Evolutionary conservation across 2,888 invertebrate genomes (phyloP).

Genomic region (Phengaris arion): DNA sequence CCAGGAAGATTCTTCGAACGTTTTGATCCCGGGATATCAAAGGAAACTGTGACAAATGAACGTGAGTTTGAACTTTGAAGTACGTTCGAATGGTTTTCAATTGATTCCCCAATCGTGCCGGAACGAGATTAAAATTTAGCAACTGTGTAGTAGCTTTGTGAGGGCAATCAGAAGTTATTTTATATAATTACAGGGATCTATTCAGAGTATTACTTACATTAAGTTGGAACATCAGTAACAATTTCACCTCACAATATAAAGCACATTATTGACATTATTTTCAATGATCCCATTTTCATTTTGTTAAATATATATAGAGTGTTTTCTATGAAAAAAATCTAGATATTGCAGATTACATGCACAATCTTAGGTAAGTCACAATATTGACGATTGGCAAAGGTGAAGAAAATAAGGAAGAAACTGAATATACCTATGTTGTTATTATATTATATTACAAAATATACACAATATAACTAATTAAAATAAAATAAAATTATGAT

Average conservation of each 20-base stretch:
- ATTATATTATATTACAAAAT: too few species aligned
- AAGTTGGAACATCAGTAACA: conserved; percentile 2
- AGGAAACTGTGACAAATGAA: conserved; percentile 68
- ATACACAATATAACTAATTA: too few species aligned
- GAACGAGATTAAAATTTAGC: conserved; percentile 48
- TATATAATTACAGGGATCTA: conserved; percentile 31
- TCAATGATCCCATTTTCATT: background rate
- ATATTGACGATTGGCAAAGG: too few species aligned
- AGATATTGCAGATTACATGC: too few species aligned
- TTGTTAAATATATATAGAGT: too few species aligned
- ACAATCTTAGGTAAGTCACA: too few species aligned
- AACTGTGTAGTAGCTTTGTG: conserved; percentile 35
- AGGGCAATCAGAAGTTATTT: conserved; percentile 34
- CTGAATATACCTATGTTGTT: too few species aligned
- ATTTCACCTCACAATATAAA: background rate
- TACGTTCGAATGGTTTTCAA: conserved; percentile 53
- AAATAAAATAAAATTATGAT: too few species aligned
- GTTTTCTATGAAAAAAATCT: too few species aligned
- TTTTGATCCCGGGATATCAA: conserved; percentile 30
- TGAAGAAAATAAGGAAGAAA: too few species aligned
- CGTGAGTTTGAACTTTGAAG: conserved; percentile 62
- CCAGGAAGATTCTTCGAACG: conserved; percentile 21
- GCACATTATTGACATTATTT: background rate
- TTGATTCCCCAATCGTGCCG: conserved; percentile 46
- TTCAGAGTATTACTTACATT: conserved; percentile 20